Conservation (phyloP, 2,113 vertebrate genomes). For the Bubo blakistoni region DNA sequence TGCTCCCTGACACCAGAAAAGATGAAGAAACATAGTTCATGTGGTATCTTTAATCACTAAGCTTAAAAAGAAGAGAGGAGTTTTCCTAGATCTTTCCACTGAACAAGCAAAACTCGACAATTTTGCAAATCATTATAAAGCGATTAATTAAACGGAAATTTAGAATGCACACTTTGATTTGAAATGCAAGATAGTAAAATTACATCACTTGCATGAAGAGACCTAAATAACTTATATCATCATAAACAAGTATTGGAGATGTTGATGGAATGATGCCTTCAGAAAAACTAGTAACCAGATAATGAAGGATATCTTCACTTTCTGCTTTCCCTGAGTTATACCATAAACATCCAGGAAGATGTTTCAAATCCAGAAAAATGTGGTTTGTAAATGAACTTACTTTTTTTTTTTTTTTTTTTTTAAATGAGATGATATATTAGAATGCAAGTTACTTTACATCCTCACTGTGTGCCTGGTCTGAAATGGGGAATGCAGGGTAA, state of each 20-base stretch:
- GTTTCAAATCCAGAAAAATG: neutral
- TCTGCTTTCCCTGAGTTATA: neutral
- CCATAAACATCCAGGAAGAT: neutral
- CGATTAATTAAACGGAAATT: neutral
- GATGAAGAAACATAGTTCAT: neutral
- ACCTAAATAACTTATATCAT: slow-evolving; percentile 42
- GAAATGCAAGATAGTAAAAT: neutral
- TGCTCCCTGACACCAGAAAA: neutral
- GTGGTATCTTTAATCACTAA: neutral
- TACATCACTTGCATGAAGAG: slow-evolving; percentile 2
- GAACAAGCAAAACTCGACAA: neutral
- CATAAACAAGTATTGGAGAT: slow-evolving; percentile 37
- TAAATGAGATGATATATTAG: neutral
- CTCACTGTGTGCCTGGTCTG: neutral
- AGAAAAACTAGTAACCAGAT: slow-evolving; percentile 36
- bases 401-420: neutral
- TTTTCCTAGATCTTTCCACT: neutral
- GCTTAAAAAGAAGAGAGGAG: neutral
- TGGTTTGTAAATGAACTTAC: neutral
- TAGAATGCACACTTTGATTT: slow-evolving; percentile 28
- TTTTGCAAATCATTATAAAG: neutral
- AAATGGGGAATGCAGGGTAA: neutral
- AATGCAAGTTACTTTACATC: neutral
- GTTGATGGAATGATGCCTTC: slow-evolving; percentile 25
- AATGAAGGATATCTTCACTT: slow-evolving; percentile 31